phyloP scores from a whole-genome alignment of 2,113 vertebrate species.

The Heteronetta atricapilla region DNA sequence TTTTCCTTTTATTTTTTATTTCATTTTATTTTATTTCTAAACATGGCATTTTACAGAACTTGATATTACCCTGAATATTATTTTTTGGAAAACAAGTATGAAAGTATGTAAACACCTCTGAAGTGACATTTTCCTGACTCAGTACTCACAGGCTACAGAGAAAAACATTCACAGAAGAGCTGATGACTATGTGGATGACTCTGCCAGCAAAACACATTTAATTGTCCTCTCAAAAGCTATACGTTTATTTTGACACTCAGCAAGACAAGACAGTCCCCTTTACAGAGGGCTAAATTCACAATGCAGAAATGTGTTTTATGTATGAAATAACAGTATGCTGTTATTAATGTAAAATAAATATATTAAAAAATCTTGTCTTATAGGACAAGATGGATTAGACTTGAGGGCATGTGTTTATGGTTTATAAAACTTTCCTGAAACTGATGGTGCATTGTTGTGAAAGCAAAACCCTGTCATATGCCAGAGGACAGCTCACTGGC shows the following conservation, averaged over 20 bases:
- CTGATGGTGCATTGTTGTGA: not conserved
- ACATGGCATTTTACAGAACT: not conserved
- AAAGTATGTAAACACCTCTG: slow-evolving; percentile 7
- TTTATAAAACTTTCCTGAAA: not conserved
- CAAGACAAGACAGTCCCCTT: not conserved
- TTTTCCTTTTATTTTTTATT: not conserved
- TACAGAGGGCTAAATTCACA: not conserved
- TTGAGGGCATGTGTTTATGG: not conserved
- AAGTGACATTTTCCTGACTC: slow-evolving; percentile 48
- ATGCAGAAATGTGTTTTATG: not conserved
- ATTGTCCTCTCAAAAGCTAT: slow-evolving; percentile 7
- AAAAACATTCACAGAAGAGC: not conserved
- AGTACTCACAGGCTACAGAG: not conserved
- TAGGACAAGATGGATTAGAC: not conserved
- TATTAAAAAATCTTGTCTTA: not conserved
- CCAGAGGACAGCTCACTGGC: not conserved
- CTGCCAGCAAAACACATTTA: slow-evolving; percentile 24
- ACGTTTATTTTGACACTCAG: not conserved
- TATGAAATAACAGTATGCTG: not conserved
- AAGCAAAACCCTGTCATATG: not conserved
- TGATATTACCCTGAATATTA: not conserved
- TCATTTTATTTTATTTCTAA: not conserved
- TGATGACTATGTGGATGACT: not conserved
- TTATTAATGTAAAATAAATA: not conserved
- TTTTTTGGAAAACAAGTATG: not conserved